Conservation (phyloP, 1,140 invertebrate genomes). For the Temnothorax curvispinosus region DNA sequence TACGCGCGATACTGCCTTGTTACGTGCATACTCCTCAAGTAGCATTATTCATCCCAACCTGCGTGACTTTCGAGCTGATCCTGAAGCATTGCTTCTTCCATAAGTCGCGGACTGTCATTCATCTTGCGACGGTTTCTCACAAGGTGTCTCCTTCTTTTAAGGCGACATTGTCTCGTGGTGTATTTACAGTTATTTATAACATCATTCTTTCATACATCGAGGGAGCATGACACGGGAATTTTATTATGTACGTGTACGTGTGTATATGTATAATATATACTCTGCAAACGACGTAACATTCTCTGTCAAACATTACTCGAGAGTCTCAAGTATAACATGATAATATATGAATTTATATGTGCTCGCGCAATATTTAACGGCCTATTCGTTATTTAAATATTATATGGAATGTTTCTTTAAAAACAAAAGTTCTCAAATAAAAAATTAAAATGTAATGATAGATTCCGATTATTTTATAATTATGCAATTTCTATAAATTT, state of each 20-base stretch:
- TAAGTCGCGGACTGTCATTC: neutral
- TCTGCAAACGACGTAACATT: conserved; percentile 70
- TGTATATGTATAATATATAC: conserved; percentile 32
- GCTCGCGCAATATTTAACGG: neutral
- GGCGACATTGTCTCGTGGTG: conserved; percentile 43
- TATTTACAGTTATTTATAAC: conserved; percentile 82
- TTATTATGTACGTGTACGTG: neutral
- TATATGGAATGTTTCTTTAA: neutral
- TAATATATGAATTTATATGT: conserved; percentile 65
- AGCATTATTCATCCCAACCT: conserved; percentile 56
- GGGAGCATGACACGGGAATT: conserved; percentile 33
- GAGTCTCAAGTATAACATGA: conserved; percentile 70
- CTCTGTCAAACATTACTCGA: conserved; percentile 72
- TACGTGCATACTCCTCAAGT: conserved; percentile 55
- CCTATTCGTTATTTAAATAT: neutral
- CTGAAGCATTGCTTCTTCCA: conserved; percentile 46
- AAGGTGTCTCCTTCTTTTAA: conserved; percentile 44
- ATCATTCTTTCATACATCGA: conserved; percentile 63
- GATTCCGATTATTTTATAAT: neutral
- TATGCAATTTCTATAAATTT: neutral
- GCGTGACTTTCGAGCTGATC: conserved; percentile 40
- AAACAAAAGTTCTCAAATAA: neutral
- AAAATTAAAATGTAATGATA: neutral
- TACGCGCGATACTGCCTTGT: conserved; percentile 66
- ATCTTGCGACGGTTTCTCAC: neutral